Percentiles rank a stretch among this genome's conserved stretches.
Evolutionary conservation across 2,113 vertebrate species (phyloP).

Genomic region (Scatophagus argus): DNA sequence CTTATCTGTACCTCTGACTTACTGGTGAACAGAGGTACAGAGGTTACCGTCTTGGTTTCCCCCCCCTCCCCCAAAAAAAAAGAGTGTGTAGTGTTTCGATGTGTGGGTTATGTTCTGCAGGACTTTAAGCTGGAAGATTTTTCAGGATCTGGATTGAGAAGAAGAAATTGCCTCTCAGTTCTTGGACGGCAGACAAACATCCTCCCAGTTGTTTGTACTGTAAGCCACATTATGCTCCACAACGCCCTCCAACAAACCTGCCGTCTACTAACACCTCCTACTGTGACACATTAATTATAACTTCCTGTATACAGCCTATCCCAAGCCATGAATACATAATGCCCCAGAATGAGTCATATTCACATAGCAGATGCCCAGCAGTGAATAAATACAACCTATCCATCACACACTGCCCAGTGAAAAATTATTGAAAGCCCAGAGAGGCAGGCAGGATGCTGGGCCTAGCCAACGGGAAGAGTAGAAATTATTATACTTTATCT

Average conservation of each 20-base stretch:
- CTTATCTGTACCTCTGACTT: neutral
- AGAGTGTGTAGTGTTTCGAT: neutral
- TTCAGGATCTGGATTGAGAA: constrained; percentile 14
- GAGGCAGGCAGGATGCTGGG: constrained; percentile 71
- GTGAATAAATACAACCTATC: constrained; percentile 98
- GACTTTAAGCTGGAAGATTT: constrained; percentile 22
- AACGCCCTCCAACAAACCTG: constrained; percentile 90
- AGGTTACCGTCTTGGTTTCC: no score
- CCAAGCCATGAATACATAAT: constrained; percentile 99
- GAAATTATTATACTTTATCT: constrained; percentile 63
- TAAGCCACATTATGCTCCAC: constrained; percentile 86
- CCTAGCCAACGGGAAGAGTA: constrained; percentile 53
- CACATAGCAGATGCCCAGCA: constrained; percentile 93
- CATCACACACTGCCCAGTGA: constrained; percentile 90
- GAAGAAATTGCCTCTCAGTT: constrained; percentile 47
- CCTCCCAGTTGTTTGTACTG: constrained; percentile 73
- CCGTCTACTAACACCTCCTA: constrained; percentile 90
- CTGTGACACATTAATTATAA: constrained; percentile 99
- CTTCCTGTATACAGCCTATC: constrained; percentile 93
- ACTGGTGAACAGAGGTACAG: neutral
- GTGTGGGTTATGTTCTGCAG: constrained; percentile 9
- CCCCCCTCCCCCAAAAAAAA: no score
- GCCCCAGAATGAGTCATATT: constrained; percentile 97
- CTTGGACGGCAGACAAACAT: constrained; percentile 74
- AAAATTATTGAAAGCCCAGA: constrained; percentile 93